A percentile compares a stretch with the other conserved stretches of the same genome.
Evolutionary conservation across 2,113 vertebrate genomes (phyloP).

Genomic region (Columba janthina): DNA sequence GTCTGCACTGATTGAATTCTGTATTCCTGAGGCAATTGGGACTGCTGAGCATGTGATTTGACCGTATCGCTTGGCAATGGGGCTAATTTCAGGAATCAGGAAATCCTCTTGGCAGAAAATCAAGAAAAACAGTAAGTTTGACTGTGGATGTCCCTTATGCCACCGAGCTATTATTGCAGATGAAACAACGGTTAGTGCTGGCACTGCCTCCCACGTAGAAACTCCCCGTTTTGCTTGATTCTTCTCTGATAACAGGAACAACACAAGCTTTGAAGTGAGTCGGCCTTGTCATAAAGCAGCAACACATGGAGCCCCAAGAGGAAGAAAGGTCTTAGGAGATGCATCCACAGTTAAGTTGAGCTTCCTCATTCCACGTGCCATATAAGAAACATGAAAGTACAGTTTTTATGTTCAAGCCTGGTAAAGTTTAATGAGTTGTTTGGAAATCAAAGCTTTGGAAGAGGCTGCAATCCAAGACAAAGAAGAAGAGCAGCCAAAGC

Average conservation of each 20-base stretch:
- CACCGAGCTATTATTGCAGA: neutral
- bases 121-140: neutral
- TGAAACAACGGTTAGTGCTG: neutral
- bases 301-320: neutral
- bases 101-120: slow-evolving; percentile 3
- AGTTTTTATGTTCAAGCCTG: neutral
- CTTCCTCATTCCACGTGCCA: neutral
- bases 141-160: neutral
- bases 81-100: slow-evolving; percentile 12
- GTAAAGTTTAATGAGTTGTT: neutral
- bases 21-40: neutral
- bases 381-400: neutral
- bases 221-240: neutral
- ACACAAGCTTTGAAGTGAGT: neutral
- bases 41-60: neutral
- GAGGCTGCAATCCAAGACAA: neutral
- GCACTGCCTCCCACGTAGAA: neutral
- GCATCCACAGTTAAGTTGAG: neutral
- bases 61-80: neutral
- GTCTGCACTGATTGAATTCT: neutral
- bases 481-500: neutral
- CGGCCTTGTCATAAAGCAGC: neutral
- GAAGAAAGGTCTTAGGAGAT: neutral
- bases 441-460: slow-evolving; percentile 22
- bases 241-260: neutral